These are phyloP conservation scores for Panulirus ornatus DNA, from an alignment of 1,140 invertebrate species.

Conservation along the genomic window DNA sequence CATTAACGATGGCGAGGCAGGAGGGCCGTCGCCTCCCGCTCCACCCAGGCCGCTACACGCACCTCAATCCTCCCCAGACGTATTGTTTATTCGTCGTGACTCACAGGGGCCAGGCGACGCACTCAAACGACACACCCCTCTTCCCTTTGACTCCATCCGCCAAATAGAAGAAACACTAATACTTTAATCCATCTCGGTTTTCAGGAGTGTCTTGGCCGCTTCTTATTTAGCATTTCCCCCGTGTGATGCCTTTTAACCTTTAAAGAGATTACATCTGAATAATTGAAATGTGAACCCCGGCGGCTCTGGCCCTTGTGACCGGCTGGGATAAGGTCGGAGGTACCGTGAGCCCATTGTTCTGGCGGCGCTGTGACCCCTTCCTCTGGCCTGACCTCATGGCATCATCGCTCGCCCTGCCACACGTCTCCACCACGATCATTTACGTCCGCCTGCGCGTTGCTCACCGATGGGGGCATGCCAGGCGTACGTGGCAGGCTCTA, in stretches of 20 bases:
- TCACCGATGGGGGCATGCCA: too few relatives aligned
- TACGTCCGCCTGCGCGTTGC: too few relatives aligned
- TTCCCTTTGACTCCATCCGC: too few relatives aligned
- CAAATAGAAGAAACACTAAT: too few relatives aligned
- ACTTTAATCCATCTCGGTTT: not conserved
- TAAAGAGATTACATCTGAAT: conserved; percentile 47
- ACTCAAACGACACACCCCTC: too few relatives aligned
- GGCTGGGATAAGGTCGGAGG: not conserved
- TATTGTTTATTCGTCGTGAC: too few relatives aligned
- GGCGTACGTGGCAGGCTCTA: too few relatives aligned
- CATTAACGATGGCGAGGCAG: not conserved
- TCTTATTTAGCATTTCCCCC: conserved; percentile 39
- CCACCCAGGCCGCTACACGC: not conserved
- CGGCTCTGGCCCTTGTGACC: not conserved
- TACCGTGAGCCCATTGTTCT: not conserved
- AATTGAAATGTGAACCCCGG: conserved; percentile 13
- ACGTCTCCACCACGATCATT: not conserved
- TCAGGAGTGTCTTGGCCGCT: not conserved
- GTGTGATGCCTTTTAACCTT: conserved; percentile 40
- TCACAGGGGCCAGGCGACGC: too few relatives aligned
- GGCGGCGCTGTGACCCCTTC: conserved; percentile 19
- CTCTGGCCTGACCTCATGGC: conserved; percentile 37
- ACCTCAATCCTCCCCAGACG: not conserved
- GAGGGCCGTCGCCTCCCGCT: not conserved
- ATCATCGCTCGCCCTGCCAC: conserved; percentile 7